Evolutionary conservation across 2,888 invertebrate genomes (phyloP), one percentile per base, ranked within the genome.

Genomic region (Zelleria hepariella): DNA sequence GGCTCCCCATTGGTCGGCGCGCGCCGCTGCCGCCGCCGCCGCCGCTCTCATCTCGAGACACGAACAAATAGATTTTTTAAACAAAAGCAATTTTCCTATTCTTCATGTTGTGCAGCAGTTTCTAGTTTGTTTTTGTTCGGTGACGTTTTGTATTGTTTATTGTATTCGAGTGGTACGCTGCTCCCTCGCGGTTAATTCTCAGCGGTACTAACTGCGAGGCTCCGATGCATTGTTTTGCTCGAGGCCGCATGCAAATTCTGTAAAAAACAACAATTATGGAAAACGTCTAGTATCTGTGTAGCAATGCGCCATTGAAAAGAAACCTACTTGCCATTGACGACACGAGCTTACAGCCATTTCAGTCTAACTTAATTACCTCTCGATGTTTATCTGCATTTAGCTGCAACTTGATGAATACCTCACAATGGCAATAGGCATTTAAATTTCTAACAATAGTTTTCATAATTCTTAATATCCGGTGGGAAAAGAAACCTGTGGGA

Each of bases 31-130:
- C 81, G 80, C 83, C 77, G 72, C 26, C 73, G 78, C 80, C 79
- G 79, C 79, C 83, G 84, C 83, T 80, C 74, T 80, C 86, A 80
- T 84, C 86, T 85, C 82, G 77, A 80, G 78, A 81, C 78, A 75
- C 78, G 78, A 83, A 85, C 86, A 84, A 86, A 86, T 86, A 86
- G 84, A 84, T 86, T 86, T 87, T 87, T 86, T 84, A 83, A 85
- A 86, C 85, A 84, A 86, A 86, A 86, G 84, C 82, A 86, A 88
- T 87, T 88, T 88, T 88, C 86, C 88, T 87, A 88, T 86, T 86
- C 83, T 88, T 87, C 86, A 86, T 87, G 85, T 87, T 88, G 84
- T 72, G 70, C 72, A 75, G 77, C 73, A 72, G 83, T 84, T 84
- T 79, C 73, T 80, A 83, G 86, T 85, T 86, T 80, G 86, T 86